Evolutionary conservation across 2,888 invertebrate species (phyloP).

Genomic region (Leucophora obtusa): DNA sequence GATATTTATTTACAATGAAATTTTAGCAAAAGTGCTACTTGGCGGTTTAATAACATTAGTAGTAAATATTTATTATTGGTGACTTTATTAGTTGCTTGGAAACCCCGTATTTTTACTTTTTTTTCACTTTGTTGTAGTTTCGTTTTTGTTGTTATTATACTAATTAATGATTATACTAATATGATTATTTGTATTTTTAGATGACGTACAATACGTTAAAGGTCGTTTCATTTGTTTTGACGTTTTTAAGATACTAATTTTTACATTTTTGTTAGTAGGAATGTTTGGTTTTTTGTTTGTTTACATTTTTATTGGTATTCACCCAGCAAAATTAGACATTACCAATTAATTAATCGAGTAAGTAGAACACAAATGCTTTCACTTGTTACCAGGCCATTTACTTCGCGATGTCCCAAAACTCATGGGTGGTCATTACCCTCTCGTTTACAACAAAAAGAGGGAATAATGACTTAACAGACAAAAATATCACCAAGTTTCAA

Average conservation of each 20-base stretch:
- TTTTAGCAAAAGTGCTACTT: background rate
- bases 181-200: background rate
- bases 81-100: background rate
- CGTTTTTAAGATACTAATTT: background rate
- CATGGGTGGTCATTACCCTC: no score
- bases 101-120: background rate
- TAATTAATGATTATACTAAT: slow-evolving; percentile 1
- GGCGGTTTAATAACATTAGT: background rate
- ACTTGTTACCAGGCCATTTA: no score
- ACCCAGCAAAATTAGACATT: no score
- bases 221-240: slow-evolving; percentile 26
- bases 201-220: slow-evolving; percentile 33
- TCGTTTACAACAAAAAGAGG: no score
- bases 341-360: no score
- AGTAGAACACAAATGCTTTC: no score
- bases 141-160: slow-evolving; percentile 12
- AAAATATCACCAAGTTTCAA: no score
- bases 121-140: background rate
- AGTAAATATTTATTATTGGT: background rate
- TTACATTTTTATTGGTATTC: no score
- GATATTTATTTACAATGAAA: background rate
- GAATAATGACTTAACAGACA: no score
- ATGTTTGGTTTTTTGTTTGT: background rate
- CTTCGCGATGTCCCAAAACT: no score
- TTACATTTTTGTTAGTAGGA: background rate